Base-by-base conservation (phyloP, 1,140 invertebrate genomes). In the Macrosteles quadrilineatus region DNA sequence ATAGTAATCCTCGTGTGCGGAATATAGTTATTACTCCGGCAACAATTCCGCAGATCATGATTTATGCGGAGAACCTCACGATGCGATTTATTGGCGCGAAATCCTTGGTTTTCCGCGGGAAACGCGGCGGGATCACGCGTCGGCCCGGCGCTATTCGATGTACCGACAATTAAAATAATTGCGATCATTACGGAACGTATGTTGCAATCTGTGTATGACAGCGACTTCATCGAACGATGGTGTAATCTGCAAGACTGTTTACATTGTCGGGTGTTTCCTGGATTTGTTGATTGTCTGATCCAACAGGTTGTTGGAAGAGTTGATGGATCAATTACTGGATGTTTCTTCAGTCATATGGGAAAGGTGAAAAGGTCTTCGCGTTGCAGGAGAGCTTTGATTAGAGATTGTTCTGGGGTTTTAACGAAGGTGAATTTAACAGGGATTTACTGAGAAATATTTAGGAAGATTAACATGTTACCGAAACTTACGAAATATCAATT, bases 21-120 rank as follows among this genome's bases (percentile, higher is more conserved):
- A 50, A 50, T 50, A 50, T 50, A 50, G 47, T 50, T 50, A 50
- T 50, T 21, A 36, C 32, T 36, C 21, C 47, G n/a, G 47, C 55
- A 59, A 59, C 25, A 59, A 59, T 59, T 29, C 2, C 21, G 25
- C 21, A 27, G n/a, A 2, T 59, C 3, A 21, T 59, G 55, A 59
- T 29, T 59, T 25, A 59, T 59, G 27, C 47, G 55, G 21, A 3
- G 55, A 9, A 27, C 2, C 21, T 59, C 55, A 59, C 55, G 55
- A 59, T 14, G 23, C 21, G 55, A 59, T 59, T 59, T 59, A 59
- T 23, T 21, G 21, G 27, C 9, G 55, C 21, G 27, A 30, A 59
- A 30, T 59, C 55, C 55, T 29, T 29, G 55, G 23, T 4, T 59
- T 59, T 59, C 47, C 6, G 6, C 47, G 47, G 14, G 21, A 50